Percentiles rank a stretch among this genome's conserved stretches.
Evolutionary conservation across 2,888 invertebrate species (phyloP).

Genomic region (Phyllotreta striolata): DNA sequence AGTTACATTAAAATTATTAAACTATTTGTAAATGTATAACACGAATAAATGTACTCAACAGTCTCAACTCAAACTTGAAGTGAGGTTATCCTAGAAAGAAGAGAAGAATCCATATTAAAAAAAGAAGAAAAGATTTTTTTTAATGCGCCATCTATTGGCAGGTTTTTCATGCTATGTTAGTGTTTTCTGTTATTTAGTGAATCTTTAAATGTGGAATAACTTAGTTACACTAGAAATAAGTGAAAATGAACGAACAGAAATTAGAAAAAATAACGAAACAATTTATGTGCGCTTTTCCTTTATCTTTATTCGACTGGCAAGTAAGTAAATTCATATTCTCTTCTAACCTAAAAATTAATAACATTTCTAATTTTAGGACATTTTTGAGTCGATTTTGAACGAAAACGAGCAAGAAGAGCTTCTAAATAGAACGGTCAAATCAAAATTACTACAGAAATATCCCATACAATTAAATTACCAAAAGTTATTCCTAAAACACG

Average conservation of each 20-base stretch:
- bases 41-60: no score
- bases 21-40: no score
- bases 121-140: no score
- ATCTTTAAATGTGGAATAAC: not conserved
- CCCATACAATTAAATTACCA: constrained; percentile 72
- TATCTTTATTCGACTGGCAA: constrained; percentile 40
- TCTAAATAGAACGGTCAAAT: constrained; percentile 67
- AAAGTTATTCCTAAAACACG: constrained; percentile 70
- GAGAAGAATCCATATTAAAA: no score
- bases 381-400: constrained; percentile 35
- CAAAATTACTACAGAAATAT: constrained; percentile 64
- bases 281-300: constrained; percentile 54
- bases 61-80: no score
- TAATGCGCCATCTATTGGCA: no score
- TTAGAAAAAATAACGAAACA: constrained; percentile 45
- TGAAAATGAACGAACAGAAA: constrained; percentile 4
- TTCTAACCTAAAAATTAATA: constrained; percentile 32
- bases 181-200: no score
- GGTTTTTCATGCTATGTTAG: no score
- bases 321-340: constrained; percentile 34
- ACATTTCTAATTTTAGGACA: constrained; percentile 27
- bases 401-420: constrained; percentile 67
- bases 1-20: no score
- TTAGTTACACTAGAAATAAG: not conserved
- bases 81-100: no score